Evolutionary conservation across 2,797 vertebrate species (phyloP).

Genomic region (Tamandua tetradactyla): DNA sequence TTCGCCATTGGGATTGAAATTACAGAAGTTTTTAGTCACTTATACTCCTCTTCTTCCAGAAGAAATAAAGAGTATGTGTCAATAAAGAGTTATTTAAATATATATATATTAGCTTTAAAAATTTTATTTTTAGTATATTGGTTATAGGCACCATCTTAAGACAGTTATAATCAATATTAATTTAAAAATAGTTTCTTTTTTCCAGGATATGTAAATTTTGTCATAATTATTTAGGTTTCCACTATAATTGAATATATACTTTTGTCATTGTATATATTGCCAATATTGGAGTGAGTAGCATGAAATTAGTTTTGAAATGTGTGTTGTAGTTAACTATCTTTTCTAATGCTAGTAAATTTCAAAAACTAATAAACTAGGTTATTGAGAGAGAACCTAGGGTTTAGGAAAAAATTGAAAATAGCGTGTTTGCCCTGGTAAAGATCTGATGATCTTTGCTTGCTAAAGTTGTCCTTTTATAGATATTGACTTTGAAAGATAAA

Average conservation of each 20-base stretch:
- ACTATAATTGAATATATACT: background rate
- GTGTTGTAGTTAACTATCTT: background rate
- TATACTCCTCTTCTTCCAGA: conserved; percentile 90
- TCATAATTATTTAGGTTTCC: background rate
- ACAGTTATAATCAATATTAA: background rate
- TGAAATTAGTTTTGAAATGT: background rate
- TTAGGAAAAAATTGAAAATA: background rate
- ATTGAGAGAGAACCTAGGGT: background rate
- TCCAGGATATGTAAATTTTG: background rate
- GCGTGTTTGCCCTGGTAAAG: background rate
- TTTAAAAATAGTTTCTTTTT: background rate
- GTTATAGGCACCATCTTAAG: background rate
- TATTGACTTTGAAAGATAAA: background rate
- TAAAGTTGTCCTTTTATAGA: background rate
- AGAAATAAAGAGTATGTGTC: conserved; percentile 89
- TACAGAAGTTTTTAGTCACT: conserved; percentile 90
- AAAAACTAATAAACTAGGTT: background rate
- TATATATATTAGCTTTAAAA: background rate
- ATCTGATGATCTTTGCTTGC: background rate
- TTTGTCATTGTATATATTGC: background rate
- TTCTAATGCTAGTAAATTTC: background rate
- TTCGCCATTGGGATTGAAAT: conserved; percentile 91
- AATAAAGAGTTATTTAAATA: background rate
- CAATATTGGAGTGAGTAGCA: background rate
- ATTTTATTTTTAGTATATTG: background rate